Percentiles rank a stretch among this genome's conserved stretches.
phyloP scores from a whole-genome alignment of 2,113 vertebrate genomes.

The Arizona elegans region DNA sequence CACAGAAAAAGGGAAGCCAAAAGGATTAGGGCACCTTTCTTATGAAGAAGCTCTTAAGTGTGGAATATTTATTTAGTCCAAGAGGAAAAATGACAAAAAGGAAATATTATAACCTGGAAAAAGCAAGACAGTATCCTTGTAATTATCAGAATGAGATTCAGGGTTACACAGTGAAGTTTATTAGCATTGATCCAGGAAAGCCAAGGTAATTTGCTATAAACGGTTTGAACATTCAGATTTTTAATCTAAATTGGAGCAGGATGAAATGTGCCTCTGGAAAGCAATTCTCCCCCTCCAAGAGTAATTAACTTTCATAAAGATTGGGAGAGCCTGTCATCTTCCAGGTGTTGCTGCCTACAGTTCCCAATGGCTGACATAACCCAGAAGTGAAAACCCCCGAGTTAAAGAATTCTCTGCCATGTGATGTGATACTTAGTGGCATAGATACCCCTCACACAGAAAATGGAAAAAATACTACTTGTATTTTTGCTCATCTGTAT shows the following conservation, averaged over 20 bases:
- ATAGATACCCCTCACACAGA: not conserved
- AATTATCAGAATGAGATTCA: not conserved
- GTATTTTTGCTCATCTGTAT: not conserved
- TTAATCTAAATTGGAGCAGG: not conserved
- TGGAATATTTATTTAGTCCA: not conserved
- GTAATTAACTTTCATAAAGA: not conserved
- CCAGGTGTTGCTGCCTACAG: not conserved
- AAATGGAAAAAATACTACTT: not conserved
- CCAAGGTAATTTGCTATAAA: not conserved
- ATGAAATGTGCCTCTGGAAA: not conserved
- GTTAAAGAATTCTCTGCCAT: not conserved
- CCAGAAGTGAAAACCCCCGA: not conserved
- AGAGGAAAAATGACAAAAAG: not conserved
- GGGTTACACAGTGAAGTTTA: not conserved
- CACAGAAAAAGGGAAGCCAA: not conserved
- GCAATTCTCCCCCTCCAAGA: not conserved
- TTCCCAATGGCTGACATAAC: not conserved
- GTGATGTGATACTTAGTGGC: not conserved
- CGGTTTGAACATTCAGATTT: not conserved
- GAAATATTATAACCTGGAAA: not conserved
- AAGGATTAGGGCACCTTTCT: not conserved
- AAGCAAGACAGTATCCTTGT: not conserved
- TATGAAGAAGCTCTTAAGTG: not conserved
- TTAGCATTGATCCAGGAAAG: not conserved
- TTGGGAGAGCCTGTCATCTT: not conserved